Base-by-base conservation (phyloP, 2,888 invertebrate species). In the Drosophila monieri region DNA sequence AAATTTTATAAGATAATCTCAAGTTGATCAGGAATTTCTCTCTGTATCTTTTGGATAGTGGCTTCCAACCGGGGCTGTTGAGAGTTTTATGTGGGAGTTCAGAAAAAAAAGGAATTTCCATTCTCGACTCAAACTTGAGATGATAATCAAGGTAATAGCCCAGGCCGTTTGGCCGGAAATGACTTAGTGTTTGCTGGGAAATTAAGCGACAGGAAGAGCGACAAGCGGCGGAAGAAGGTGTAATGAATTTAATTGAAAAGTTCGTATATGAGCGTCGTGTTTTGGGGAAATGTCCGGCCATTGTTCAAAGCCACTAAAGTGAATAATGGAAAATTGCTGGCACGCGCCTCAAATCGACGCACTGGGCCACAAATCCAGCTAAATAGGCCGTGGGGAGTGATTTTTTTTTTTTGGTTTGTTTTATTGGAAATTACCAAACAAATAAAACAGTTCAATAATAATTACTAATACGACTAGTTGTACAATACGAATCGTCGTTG, bases 171-270 rank as follows among this genome's bases (percentile, higher is more conserved):
- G 55, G 54, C 72, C 85, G 87, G 81, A 83, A 85, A 87, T 83
- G 81, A 83, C 81, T 83, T 85, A 81, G 85, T 83, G 85, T 85
- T 87, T 73, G 73, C 41, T 78, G 67, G 64, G 77, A 81, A 87
- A 87, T 87, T 76, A 80, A 80, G 76, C 74, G 61, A 32, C 35
- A 48, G 46, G 39, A 41, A 44, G 25, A 6, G 10, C 25, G 25
- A 21, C 69, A 55, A 46, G 30, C 37, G 57, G 69, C 76, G 85
- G 78, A 78, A 78, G 81, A 73, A 76, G 60, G 74, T 78, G 74
- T 73, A 87, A 80, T 87, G 87, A 80, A 83, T 85, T 87, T 83
- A 83, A 83, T 83, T 87, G 88, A 71, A 77, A 83, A 84, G 69
- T 68, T 74, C 78, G 77, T 86, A 46, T 64, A 64, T 65, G 66